Evolutionary conservation across 1,140 invertebrate species (phyloP).

Genomic region (Dendrolimus punctatus): DNA sequence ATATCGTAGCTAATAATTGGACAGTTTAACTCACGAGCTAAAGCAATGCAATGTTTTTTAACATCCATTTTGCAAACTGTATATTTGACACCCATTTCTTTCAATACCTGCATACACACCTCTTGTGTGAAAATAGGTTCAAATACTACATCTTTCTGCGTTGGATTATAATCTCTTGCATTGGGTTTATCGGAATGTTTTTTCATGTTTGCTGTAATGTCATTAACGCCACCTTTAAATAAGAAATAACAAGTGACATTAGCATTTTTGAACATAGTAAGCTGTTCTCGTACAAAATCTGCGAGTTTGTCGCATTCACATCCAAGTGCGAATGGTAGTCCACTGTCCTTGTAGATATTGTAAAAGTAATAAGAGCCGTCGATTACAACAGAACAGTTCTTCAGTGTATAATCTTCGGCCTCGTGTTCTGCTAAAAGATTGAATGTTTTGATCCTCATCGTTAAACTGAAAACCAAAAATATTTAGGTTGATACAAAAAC

Average conservation of each 20-base stretch:
- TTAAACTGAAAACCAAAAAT: no score
- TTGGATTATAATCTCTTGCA: no score
- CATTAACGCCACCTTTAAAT: constrained; percentile 32
- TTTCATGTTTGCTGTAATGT: constrained; percentile 9
- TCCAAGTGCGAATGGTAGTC: constrained; percentile 17
- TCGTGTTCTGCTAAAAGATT: no score
- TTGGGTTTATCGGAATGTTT: neutral
- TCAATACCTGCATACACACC: constrained; percentile 23
- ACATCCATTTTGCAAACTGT: constrained; percentile 18
- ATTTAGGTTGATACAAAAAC: no score
- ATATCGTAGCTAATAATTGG: constrained; percentile 29
- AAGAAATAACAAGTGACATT: constrained; percentile 36
- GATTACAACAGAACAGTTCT: constrained; percentile 22
- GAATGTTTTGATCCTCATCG: no score
- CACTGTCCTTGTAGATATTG: constrained; percentile 5
- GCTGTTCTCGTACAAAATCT: constrained; percentile 14
- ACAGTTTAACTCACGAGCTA: constrained; percentile 28
- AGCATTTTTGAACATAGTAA: constrained; percentile 26
- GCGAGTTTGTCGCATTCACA: constrained; percentile 28
- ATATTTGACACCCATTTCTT: constrained; percentile 32
- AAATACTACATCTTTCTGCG: neutral
- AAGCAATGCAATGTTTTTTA: constrained; percentile 25
- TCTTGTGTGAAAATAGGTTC: constrained; percentile 21
- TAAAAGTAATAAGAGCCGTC: constrained; percentile 40
- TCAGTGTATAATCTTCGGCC: no score